Conservation (phyloP, 2,797 vertebrate genomes). For the Orientallactaga sibirica region DNA sequence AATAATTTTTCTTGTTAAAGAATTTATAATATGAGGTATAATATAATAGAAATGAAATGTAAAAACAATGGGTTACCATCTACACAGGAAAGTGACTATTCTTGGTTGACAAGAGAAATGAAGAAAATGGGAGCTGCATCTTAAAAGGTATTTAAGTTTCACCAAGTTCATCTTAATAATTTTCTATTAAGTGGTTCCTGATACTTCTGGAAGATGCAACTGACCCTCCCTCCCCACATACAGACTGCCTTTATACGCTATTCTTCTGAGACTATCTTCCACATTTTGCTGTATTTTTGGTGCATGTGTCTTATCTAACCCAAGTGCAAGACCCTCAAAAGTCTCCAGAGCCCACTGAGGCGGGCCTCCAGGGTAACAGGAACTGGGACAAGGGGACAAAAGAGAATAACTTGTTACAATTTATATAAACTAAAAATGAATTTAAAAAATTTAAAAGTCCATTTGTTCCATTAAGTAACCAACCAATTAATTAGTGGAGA, state of each 20-base stretch:
- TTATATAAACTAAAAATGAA: not conserved
- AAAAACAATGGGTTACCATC: not conserved
- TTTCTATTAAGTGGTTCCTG: not conserved
- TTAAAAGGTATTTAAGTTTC: conserved; percentile 41
- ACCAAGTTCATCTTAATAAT: conserved; percentile 17
- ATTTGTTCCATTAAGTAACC: not conserved
- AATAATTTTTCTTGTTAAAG: conserved; percentile 33
- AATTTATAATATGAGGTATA: not conserved
- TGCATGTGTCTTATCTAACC: not conserved
- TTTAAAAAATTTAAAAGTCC: not conserved
- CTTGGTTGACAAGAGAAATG: conserved; percentile 45
- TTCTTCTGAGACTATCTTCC: not conserved
- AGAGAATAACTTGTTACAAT: not conserved
- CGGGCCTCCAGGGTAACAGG: not conserved
- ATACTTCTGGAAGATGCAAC: not conserved
- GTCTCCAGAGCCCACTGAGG: not conserved
- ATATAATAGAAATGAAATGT: not conserved
- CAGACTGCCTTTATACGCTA: not conserved
- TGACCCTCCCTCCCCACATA: not conserved
- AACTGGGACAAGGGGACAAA: not conserved
- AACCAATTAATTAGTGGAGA: not conserved
- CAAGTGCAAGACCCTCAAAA: not conserved
- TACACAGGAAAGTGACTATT: not conserved
- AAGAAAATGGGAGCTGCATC: not conserved
- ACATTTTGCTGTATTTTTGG: not conserved